Evolutionary conservation across 2,113 vertebrate species (phyloP), one percentile per base, ranked within the genome.

Genomic region (Ramphastos sulfuratus): DNA sequence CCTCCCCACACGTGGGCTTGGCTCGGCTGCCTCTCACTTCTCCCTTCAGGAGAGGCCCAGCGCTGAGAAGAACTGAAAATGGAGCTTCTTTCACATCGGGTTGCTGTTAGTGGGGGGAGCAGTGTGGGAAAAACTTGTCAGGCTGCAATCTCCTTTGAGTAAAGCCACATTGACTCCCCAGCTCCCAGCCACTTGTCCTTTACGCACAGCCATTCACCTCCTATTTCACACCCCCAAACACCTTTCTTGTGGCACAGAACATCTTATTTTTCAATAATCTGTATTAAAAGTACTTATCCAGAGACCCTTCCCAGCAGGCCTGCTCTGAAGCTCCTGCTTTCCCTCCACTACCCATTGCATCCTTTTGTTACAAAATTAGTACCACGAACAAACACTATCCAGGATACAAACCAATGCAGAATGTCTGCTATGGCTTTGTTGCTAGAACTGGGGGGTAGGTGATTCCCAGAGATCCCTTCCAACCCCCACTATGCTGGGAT

Each of bases 111-210:
- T 0, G 0, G 14, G 6, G 44, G 6, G 3, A 80, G 44, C 2
- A 0, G 15, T 42, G 80, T 28, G 79, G 86, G 35, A 25, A 65
- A 65, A 72, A 5, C 52, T 52, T 16, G 39, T 76, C 39, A 25
- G 74, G 31, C 64, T 25, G 15, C 44, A 50, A 46, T 84, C 30
- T 86, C 81, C 86, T 92, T 72, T 55, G 54, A 89, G 90, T 85
- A 96, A 94, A 96, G 21, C 54, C 27, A 7, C n/a, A 69, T 88
- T 71, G 76, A 24, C 67, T 95, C 87, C 35, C 15, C 74, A 79
- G 50, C 31, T 19, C 80, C 28, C n/a, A 42, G 52, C 7, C 31
- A 25, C 82, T 88, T 94, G 91, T 92, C 87, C 64, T 93, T 92
- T 70, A 63, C 25, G 59, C 73, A 44, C 39, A 23, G 52, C 7